Evolutionary conservation across 1,140 invertebrate species (phyloP).

Genomic region (Pseudomyrmex gracilis): DNA sequence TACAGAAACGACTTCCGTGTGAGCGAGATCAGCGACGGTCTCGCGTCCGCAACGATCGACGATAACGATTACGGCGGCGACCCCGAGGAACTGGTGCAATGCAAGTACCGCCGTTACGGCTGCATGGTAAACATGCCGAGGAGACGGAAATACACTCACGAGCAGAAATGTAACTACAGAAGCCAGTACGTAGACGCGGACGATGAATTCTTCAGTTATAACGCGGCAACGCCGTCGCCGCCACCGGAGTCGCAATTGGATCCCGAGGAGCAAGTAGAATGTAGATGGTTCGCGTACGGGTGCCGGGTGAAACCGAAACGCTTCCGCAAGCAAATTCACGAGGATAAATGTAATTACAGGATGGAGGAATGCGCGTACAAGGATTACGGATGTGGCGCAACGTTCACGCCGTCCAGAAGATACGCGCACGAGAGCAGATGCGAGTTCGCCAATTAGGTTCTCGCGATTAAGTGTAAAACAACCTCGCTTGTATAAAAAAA

Average conservation of each 20-base stretch:
- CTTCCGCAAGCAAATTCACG: slow-evolving; percentile 65
- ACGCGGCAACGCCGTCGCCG: no score
- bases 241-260: slow-evolving; percentile 58
- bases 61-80: slow-evolving; percentile 49
- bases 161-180: slow-evolving; percentile 78
- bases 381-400: slow-evolving; percentile 68
- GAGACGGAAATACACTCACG: slow-evolving; percentile 72
- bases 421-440: slow-evolving; percentile 72
- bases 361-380: slow-evolving; percentile 72
- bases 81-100: slow-evolving; percentile 73
- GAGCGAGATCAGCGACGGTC: slow-evolving; percentile 38
- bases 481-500: neutral
- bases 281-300: slow-evolving; percentile 73
- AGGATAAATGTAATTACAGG: slow-evolving; percentile 77
- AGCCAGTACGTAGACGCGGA: slow-evolving; percentile 34
- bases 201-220: slow-evolving; percentile 23
- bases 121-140: slow-evolving; percentile 77
- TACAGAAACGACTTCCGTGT: slow-evolving; percentile 71
- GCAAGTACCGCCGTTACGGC: slow-evolving; percentile 73
- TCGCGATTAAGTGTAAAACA: neutral
- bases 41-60: slow-evolving; percentile 43
- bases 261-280: slow-evolving; percentile 68
- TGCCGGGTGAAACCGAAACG: slow-evolving; percentile 74
- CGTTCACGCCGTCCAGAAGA: slow-evolving; percentile 63
- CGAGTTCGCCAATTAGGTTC: slow-evolving; percentile 42